phyloP scores from a whole-genome alignment of 2,888 invertebrate genomes.

The Lumbricus terrestris region DNA sequence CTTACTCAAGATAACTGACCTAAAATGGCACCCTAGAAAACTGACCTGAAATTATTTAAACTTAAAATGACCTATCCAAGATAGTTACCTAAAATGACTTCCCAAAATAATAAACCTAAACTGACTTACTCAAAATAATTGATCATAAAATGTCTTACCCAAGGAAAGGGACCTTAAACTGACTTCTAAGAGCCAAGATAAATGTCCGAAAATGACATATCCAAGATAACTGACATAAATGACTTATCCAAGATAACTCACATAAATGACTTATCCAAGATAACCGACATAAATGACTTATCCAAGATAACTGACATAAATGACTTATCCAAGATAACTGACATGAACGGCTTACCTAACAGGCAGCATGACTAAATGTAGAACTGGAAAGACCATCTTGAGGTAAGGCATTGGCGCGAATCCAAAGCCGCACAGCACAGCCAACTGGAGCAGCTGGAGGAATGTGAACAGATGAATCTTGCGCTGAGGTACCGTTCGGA shows the following conservation, averaged over 20 bases:
- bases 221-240: not conserved
- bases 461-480: slow-evolving; percentile 62
- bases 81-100: not conserved
- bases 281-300: too few species aligned
- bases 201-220: too few species aligned
- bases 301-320: too few species aligned
- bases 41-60: not conserved
- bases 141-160: too few species aligned
- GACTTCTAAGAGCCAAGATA: too few species aligned
- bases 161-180: too few species aligned
- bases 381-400: slow-evolving; percentile 67
- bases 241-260: slow-evolving; percentile 52
- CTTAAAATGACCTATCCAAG: not conserved
- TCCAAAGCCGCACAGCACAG: slow-evolving; percentile 61
- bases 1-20: slow-evolving; percentile 53
- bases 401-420: slow-evolving; percentile 62
- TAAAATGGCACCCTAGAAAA: slow-evolving; percentile 53
- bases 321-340: not conserved
- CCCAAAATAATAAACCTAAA: not conserved
- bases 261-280: not conserved
- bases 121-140: not conserved
- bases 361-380: slow-evolving; percentile 61
- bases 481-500: slow-evolving; percentile 62
- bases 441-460: slow-evolving; percentile 60
- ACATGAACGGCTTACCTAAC: slow-evolving; percentile 55